Evolutionary conservation across 2,797 vertebrate species (phyloP).

Genomic region (Crypturellus tataupa): DNA sequence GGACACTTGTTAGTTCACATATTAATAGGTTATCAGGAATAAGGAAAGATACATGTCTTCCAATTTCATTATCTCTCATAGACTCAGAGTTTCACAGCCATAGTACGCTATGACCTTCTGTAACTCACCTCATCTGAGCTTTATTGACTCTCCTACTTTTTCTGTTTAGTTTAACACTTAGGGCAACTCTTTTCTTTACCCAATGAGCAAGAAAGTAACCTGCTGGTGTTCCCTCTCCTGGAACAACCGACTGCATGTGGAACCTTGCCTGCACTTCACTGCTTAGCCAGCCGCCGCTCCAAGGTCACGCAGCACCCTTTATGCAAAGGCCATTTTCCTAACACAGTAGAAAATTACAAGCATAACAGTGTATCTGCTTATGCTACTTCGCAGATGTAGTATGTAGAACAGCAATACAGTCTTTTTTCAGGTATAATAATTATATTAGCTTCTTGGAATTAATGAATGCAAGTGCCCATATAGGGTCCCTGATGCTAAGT

Average conservation of each 20-base stretch:
- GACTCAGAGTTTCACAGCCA: neutral
- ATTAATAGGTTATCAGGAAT: neutral
- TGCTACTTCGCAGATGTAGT: neutral
- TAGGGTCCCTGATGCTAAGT: neutral
- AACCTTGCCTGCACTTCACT: too few species aligned
- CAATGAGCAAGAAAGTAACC: neutral
- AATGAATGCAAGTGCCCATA: rapidly evolving
- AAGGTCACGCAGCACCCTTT: neutral
- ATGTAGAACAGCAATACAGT: neutral
- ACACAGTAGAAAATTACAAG: neutral
- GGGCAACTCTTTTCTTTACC: neutral
- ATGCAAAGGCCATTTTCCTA: neutral
- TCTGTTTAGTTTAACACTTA: neutral
- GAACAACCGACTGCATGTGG: too few species aligned
- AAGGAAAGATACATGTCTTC: neutral
- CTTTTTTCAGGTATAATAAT: neutral
- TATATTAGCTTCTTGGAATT: neutral
- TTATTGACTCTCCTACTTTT: neutral
- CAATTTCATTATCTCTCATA: neutral
- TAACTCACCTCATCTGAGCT: neutral
- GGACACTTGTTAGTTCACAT: neutral
- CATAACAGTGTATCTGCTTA: neutral
- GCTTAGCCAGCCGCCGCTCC: neutral
- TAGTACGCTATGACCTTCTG: neutral
- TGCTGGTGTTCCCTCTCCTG: neutral